Evolutionary conservation across 1,140 invertebrate genomes (phyloP), one percentile per base, ranked within the genome.

Genomic region (Dendroctonus ponderosae): DNA sequence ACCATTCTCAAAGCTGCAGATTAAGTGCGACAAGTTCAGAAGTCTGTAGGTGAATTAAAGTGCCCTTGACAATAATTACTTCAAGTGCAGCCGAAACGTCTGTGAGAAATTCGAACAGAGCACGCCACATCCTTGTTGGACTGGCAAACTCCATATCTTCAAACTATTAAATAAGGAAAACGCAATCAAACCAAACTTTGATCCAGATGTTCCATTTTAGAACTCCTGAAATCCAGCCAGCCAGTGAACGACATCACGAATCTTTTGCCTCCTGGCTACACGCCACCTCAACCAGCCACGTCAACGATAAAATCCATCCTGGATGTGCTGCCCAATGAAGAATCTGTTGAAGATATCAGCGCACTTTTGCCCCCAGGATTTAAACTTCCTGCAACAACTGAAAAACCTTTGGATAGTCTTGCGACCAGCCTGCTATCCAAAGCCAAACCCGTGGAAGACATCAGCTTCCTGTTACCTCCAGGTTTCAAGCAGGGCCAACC

Each of bases 341-440:
- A 62, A 43, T 56, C 61, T 44, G 71, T 83, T 2, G 87, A 86
- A n/a, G 79, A 90, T 63, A 81, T 89, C 46, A 81, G 83, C 52
- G 77, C 83, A n/a, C 79, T 89, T 9, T 74, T 89, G 68, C 86
- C 86, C 3, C 83, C 85, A 26, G 85, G 83, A 67, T 88, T 78
- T 53, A 76, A 76, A 66, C 57, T 50, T 9, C 44, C 58, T 8
- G 39, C 44, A 11, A 12, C 9, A 3, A 15, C 8, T 2, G 52
- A 40, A 11, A 37, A 15, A 38, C 37, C 50, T 46, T 46, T 46
- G 12, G 12, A 46, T 2, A 46, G 4, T 46, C 8, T 46, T 46
- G 12, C 8, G 4, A 12, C 14, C 5, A 37, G 26, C 26, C 38
- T 51, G n/a, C 12, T 44, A 15, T 15, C 49, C 6, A 67, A 65